A percentile compares a stretch with the other conserved stretches of the same genome.
These are phyloP conservation scores for Troides aeacus DNA, from an alignment of 2,888 invertebrate genomes.

Conservation along the genomic window DNA sequence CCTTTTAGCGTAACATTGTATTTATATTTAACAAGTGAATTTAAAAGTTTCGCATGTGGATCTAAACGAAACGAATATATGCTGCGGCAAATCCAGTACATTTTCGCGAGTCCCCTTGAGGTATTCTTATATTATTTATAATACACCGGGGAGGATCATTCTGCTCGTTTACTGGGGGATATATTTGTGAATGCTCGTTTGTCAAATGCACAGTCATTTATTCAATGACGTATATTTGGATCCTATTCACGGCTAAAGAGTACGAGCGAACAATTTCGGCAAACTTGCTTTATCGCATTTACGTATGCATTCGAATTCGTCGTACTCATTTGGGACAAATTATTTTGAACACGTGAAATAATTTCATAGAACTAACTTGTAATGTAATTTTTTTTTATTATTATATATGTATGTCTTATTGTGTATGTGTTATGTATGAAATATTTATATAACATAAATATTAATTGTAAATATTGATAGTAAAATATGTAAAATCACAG, in stretches of 20 bases:
- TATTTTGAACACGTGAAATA: background rate
- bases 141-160: conserved; percentile 75
- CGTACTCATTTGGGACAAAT: conserved; percentile 8
- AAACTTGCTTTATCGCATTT: conserved; percentile 11
- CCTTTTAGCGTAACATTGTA: conserved; percentile 18
- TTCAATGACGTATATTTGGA: conserved; percentile 64
- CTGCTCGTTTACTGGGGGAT: conserved; percentile 72
- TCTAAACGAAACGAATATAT: conserved; percentile 50
- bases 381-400: too few species aligned
- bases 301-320: conserved; percentile 14
- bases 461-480: too few species aligned
- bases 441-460: background rate
- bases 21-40: conserved; percentile 24
- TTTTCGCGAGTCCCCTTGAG: conserved; percentile 62
- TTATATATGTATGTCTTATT: background rate
- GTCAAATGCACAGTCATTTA: conserved; percentile 79
- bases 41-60: conserved; percentile 36
- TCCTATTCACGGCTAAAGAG: conserved; percentile 44
- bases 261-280: conserved; percentile 21
- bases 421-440: too few species aligned
- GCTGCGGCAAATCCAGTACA: conserved; percentile 64
- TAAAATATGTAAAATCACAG: too few species aligned
- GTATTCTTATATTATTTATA: conserved; percentile 73
- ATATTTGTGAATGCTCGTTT: conserved; percentile 77
- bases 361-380: background rate